phyloP scores from a whole-genome alignment of 2,888 invertebrate genomes.

The Polyploca ridens region DNA sequence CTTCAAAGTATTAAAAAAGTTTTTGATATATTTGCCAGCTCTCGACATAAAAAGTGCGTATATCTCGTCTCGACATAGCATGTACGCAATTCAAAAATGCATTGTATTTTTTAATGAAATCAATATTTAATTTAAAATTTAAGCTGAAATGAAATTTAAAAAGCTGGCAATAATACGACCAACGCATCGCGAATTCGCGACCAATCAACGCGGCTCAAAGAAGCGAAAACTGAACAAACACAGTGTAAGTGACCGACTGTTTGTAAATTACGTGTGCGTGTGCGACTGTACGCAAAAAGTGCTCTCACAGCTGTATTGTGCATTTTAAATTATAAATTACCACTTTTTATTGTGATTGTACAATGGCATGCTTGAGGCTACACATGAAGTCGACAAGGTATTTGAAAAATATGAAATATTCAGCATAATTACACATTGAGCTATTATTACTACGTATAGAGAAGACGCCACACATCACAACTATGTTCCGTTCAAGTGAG shows the following conservation, averaged over 20 bases:
- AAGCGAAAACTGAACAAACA: conserved; percentile 35
- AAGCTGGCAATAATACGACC: conserved; percentile 19
- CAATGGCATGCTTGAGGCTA: neutral
- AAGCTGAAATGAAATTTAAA: conserved; percentile 16
- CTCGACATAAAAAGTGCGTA: neutral
- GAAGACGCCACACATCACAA: too few species aligned
- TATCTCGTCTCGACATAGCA: too few species aligned
- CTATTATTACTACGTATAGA: too few species aligned
- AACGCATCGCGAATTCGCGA: conserved; percentile 35
- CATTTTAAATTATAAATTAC: neutral
- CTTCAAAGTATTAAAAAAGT: neutral
- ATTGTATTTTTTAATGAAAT: neutral
- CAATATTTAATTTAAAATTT: neutral
- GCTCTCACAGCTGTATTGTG: neutral
- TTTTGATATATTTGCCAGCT: neutral
- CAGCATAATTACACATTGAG: too few species aligned
- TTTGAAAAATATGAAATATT: too few species aligned
- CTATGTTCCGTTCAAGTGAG: too few species aligned
- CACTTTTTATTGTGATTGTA: neutral
- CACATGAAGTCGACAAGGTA: neutral
- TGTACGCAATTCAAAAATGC: neutral
- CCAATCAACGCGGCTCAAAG: conserved; percentile 50
- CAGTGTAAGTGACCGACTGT: conserved; percentile 39
- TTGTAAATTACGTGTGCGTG: conserved; percentile 27
- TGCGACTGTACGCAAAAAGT: too few species aligned